Evolutionary conservation across 1,140 invertebrate species (phyloP), one percentile per base, ranked within the genome.

Genomic region (Hylaeus volcanicus): DNA sequence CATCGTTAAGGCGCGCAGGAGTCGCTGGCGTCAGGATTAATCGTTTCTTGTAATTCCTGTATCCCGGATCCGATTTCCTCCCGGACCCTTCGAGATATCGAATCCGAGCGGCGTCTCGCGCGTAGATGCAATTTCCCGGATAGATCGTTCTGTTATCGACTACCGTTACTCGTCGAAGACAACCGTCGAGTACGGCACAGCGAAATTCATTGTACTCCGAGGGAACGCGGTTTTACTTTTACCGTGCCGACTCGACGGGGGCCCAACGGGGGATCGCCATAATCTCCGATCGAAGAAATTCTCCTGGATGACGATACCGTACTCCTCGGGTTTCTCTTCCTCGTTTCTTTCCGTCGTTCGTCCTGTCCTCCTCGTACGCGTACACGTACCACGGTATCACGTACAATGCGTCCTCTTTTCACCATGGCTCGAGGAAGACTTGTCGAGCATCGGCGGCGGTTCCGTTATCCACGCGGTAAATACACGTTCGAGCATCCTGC

Each of bases 381-480:
- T n/a, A 41, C 64, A 11, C 56, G 5, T 60, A 45, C 37, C 26
- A 26, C 26, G 26, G 0, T 26, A 26, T 26, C 26, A 26, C 26
- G 26, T 26, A 26, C 26, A 26, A 41, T n/a, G 8, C 39, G 71
- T 77, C 69, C 53, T n/a, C 56, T 70, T 81, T 73, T 69, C 74
- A 58, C 56, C 41, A 8, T 45, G 12, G 43, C 37, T 48, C 66
- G 61, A 80, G n/a, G 61, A 73, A 65, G 60, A 45, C 15, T 2
- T 11, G 43, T 56, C 56, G 63, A 26, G 69, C 83, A 74, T 78
- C 60, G 41, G 12, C 74, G 5, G 55, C 1, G 72, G 76, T 87
- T 87, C 85, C 85, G 85, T 87, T 87, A 87, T 86, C 60, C 64
- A 14, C 45, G 43, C 41, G 68, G 84, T 79, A 86, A 86, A 81